Conservation (phyloP, 37 sponge, comb jelly and placozoan species). For the Amphimedon queenslandica region DNA sequence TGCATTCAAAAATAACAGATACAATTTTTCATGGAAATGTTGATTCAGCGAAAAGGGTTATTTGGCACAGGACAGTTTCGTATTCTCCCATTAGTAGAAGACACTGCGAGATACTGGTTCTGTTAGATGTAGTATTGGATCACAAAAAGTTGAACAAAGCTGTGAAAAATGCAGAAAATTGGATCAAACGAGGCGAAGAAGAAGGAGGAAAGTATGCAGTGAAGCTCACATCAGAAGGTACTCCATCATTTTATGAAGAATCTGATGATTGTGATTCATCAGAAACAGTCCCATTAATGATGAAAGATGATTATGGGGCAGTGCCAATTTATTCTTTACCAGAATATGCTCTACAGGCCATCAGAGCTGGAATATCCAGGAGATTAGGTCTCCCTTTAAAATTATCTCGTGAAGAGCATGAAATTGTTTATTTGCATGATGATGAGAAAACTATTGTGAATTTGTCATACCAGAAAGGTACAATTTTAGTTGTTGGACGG, state of each 20-base stretch:
- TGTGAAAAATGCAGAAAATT: constrained; percentile 6
- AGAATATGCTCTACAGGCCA: constrained; percentile 20
- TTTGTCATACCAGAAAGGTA: constrained; percentile 11
- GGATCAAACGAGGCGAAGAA: not conserved
- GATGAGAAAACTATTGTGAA: constrained; percentile 76
- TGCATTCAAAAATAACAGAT: no score
- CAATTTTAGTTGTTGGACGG: constrained; percentile 69
- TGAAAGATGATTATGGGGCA: constrained; percentile 47
- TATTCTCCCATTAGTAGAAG: not conserved
- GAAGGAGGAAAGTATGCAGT: constrained; percentile 49
- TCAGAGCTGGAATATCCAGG: constrained; percentile 19
- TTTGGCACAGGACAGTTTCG: not conserved
- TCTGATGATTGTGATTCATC: not conserved
- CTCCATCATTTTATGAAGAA: not conserved
- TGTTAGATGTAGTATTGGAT: not conserved
- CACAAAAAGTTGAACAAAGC: not conserved
- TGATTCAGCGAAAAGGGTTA: not conserved
- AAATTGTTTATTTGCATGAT: constrained; percentile 4
- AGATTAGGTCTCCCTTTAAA: constrained; percentile 59
- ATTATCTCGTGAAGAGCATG: constrained; percentile 4
- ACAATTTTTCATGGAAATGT: not conserved
- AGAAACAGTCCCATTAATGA: constrained; percentile 20
- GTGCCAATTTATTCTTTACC: constrained; percentile 58
- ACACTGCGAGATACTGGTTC: not conserved
- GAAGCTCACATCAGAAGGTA: not conserved